Base-by-base conservation (phyloP, 30 jellyfish, hydroid and myxozoan species). In the Aurelia coerulea region DNA sequence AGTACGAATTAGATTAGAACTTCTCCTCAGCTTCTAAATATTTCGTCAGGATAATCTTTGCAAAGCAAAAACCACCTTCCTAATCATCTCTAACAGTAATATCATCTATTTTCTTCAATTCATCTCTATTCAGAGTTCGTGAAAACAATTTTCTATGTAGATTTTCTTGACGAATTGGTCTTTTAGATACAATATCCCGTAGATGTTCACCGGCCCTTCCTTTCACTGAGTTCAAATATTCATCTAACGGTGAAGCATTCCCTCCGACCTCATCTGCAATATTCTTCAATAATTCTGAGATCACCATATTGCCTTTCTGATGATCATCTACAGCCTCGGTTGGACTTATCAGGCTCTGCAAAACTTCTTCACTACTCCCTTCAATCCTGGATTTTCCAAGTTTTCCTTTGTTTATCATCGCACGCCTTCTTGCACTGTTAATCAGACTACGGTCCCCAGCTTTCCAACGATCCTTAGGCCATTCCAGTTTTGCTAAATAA, bases 261-360 rank as follows among this genome's bases (percentile, higher is more conserved):
- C 86, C 92, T 5, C 64, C 92, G 0, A 83, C 92, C 73, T 83
- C 92, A 31, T 49, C 64, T 15, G 79, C 92, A 6, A 83, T 83
- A 65, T 62, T 71, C 14, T 60, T 52, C 64, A 83, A 32, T 31
- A 83, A 60, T 35, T 51, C 41, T 6, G 92, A 83, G 23, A 83
- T 63, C 42, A 71, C 56, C 15, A 7, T 33, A 64, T 41, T 77
- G 66, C 86, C 86, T 29, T 66, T 83, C 31, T 19, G 68, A 37
- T 78, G 34, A 31, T 76, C 67, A 10, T 72, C 86, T 42, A 23
- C 32, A 14, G 34, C 62, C 23, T 62, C 82, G 33, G 46, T n/a
- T n/a, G 92, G 86, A 46, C 63, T 84, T 3, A 71, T 32, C 8
- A 83, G 59, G 63, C 92, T 71, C 37, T 83, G 92, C 41, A 83